These are phyloP conservation scores for Pteronotus mesoamericanus DNA, from an alignment of 2,797 vertebrate species.

Conservation along the genomic window DNA sequence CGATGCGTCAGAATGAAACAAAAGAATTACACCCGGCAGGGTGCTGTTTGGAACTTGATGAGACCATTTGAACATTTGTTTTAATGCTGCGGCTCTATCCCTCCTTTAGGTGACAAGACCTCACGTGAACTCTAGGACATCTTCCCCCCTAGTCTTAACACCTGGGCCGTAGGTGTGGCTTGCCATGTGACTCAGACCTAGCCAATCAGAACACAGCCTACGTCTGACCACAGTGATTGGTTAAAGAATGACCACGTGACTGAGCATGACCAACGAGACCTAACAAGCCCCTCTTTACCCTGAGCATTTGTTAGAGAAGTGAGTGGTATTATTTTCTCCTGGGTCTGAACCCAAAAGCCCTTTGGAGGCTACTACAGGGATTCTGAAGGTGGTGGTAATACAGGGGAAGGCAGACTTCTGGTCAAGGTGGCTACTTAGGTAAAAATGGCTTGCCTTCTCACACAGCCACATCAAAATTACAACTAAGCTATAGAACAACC, in stretches of 20 bases:
- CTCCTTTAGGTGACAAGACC: not conserved
- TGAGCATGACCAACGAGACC: not conserved
- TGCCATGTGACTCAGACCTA: not conserved
- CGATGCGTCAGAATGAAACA: not conserved
- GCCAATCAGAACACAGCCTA: not conserved
- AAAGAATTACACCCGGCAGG: not conserved
- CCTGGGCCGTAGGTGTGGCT: accelerated
- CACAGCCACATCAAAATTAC: not conserved
- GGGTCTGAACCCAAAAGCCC: accelerated
- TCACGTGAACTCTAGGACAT: too few species aligned
- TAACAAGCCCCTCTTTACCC: accelerated
- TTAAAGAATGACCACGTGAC: not conserved
- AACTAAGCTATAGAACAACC: not conserved
- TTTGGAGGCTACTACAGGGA: not conserved
- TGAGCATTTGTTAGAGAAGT: not conserved
- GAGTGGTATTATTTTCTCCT: accelerated
- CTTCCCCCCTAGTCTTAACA: accelerated
- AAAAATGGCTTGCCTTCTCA: not conserved
- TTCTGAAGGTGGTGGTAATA: not conserved
- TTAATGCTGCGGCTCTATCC: accelerated
- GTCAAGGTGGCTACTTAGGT: not conserved
- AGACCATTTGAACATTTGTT: not conserved
- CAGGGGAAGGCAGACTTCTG: not conserved
- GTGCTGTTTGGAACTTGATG: not conserved
- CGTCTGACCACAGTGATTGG: not conserved